A percentile compares a stretch with the other conserved stretches of the same genome.
phyloP scores from a whole-genome alignment of 2,113 vertebrate genomes.

The Turdus rufiventris region DNA sequence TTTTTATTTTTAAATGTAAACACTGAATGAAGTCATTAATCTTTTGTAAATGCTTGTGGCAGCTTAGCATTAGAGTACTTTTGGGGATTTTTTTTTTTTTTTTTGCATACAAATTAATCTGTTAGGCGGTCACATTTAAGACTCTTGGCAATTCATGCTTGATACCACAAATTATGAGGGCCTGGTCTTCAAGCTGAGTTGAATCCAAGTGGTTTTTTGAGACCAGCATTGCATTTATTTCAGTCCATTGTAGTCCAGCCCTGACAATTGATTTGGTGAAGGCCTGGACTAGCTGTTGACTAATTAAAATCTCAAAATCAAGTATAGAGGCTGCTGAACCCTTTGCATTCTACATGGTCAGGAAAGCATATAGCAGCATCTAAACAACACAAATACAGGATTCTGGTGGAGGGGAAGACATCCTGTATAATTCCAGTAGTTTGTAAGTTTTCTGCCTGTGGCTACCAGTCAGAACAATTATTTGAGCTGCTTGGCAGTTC shows the following conservation, averaged over 20 bases:
- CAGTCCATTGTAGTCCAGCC: neutral
- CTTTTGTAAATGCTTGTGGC: conserved; percentile 17
- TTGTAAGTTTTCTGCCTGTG: neutral
- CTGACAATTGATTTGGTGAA: neutral
- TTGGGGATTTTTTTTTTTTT: neutral
- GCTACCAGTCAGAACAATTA: neutral
- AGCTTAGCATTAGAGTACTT: conserved; percentile 12
- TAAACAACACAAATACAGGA: neutral
- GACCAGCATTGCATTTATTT: neutral
- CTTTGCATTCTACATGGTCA: neutral
- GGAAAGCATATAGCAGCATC: neutral
- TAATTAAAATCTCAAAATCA: neutral
- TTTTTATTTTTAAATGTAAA: conserved; percentile 21
- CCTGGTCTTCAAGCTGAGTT: neutral
- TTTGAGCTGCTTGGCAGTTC: neutral
- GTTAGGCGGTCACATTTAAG: neutral
- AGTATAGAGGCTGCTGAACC: neutral
- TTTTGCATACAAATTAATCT: neutral
- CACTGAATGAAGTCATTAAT: conserved; percentile 21
- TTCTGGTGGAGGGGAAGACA: neutral
- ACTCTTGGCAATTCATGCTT: neutral
- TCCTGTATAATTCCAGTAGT: neutral
- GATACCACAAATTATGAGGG: neutral
- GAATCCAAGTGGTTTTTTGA: neutral
- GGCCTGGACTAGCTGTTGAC: neutral